These are phyloP conservation scores for Grammomys dolichurus DNA, from an alignment of 2,113 vertebrate species.

Conservation along the genomic window DNA sequence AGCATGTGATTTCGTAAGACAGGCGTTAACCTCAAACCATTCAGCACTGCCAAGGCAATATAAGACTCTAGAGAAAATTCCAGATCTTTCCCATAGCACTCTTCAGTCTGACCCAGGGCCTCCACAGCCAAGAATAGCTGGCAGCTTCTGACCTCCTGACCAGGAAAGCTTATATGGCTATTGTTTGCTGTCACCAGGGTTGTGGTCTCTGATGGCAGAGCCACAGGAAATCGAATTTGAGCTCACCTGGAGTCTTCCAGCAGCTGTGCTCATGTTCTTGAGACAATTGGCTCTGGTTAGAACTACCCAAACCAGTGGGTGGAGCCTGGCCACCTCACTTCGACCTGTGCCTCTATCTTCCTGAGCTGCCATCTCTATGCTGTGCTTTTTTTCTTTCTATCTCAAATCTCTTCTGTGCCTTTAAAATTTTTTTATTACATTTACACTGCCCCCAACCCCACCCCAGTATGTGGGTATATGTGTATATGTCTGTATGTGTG, in stretches of 20 bases:
- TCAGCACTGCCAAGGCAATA: background rate
- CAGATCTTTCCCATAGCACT: fast-evolving
- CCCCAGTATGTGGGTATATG: background rate
- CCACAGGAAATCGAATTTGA: background rate
- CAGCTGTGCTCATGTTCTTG: background rate
- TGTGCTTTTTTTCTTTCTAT: background rate
- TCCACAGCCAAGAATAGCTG: background rate
- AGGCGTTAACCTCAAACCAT: background rate
- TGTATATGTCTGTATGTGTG: background rate
- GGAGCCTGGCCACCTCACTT: fast-evolving
- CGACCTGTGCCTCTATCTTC: background rate
- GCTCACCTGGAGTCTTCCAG: background rate
- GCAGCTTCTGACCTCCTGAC: background rate
- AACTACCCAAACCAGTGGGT: background rate
- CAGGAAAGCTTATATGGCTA: background rate
- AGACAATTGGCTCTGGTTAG: background rate
- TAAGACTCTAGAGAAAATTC: background rate
- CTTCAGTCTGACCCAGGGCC: background rate
- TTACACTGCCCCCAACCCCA: background rate
- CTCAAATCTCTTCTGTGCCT: background rate
- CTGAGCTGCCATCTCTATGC: too few species aligned
- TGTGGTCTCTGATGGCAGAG: background rate
- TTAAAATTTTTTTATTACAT: background rate
- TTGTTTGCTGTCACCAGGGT: background rate
- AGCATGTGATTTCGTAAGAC: background rate